Base-by-base conservation (phyloP, 2,797 vertebrate genomes). In the Crossoptilon crossoptilon region DNA sequence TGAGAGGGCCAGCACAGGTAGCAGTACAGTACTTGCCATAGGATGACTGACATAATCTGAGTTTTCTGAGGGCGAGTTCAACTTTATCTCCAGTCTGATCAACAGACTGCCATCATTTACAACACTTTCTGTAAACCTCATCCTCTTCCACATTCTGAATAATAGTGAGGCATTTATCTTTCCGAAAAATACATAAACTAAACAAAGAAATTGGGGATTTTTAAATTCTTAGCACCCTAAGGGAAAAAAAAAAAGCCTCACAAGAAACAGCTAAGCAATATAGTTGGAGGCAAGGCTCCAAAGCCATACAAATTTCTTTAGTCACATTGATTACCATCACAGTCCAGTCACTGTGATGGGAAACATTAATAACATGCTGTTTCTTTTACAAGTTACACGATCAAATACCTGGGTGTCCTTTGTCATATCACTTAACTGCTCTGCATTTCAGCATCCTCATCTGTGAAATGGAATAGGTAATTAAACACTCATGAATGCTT, bases 401-500 rank as follows among this genome's bases (percentile, higher is more conserved):
- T 90, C 75, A 87, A 95, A 94, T 96, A 79, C 83, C 80, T 95
- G 82, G 88, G 94, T 93, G 91, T 96, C 92, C 92, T 96, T 96
- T 95, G 96, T 95, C 96, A 95, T 90, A 93, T 95, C 96, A 94
- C 91, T 96, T 95, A 96, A 95, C 94, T 95, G 91, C 92, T 94
- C 94, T 87, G 83, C 94, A 94, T 96, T 96, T 96, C 92, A 86
- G 62, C 80, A 95, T 96, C 94, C 93, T 96, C 95, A 93, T 95
- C 94, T 92, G 92, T 93, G 93, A 96, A 96, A 96, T 91, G 71
- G 94, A 95, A 94, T 94, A 95, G 91, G 94, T 95, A 94, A 95
- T 96, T 96, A 96, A 96, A 96, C 92, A 95, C 94, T 96, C 91
- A 95, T 95, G 95, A 96, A 95, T 96, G 92, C 93, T 95, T 95